These are phyloP conservation scores for Cyclophora albipunctata DNA, from an alignment of 2,888 invertebrate species.

Conservation along the genomic window DNA sequence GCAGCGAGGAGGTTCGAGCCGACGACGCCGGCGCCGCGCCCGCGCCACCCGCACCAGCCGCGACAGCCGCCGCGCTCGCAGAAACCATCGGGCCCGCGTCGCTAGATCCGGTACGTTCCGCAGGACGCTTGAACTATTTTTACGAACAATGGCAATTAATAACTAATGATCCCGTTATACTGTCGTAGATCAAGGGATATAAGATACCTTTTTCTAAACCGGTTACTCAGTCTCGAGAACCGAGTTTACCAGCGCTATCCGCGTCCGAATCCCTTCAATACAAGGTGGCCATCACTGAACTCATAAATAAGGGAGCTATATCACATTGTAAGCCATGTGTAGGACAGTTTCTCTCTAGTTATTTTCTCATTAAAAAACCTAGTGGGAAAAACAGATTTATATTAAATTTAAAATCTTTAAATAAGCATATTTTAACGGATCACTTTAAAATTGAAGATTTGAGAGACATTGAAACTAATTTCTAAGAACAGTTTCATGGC, in stretches of 20 bases:
- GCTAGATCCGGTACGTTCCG: not conserved
- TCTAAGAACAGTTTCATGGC: slow-evolving; percentile 1
- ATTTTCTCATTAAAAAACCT: not conserved
- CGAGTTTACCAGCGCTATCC: not conserved
- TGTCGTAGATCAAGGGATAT: not conserved
- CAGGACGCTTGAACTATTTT: not conserved
- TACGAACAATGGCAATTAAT: not conserved
- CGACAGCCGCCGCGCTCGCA: not conserved
- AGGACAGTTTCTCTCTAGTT: not conserved
- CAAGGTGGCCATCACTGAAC: not conserved
- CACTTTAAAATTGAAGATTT: slow-evolving; percentile 7
- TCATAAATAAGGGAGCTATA: not conserved
- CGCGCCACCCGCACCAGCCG: not conserved
- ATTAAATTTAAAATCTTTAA: slow-evolving; percentile 2
- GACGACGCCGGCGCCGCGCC: not conserved
- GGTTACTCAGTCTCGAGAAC: not conserved
- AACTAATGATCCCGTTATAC: not conserved
- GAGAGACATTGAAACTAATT: slow-evolving; percentile 1
- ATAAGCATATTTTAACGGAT: not conserved
- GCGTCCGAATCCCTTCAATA: not conserved
- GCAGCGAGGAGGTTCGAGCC: not conserved
- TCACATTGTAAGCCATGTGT: not conserved
- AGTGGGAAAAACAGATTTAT: slow-evolving; percentile 1
- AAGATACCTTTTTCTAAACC: not conserved
- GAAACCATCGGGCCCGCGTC: not conserved